Evolutionary conservation across 2,888 invertebrate genomes (phyloP), one percentile per base, ranked within the genome.

Genomic region (Rambutsinella grinnellia): DNA sequence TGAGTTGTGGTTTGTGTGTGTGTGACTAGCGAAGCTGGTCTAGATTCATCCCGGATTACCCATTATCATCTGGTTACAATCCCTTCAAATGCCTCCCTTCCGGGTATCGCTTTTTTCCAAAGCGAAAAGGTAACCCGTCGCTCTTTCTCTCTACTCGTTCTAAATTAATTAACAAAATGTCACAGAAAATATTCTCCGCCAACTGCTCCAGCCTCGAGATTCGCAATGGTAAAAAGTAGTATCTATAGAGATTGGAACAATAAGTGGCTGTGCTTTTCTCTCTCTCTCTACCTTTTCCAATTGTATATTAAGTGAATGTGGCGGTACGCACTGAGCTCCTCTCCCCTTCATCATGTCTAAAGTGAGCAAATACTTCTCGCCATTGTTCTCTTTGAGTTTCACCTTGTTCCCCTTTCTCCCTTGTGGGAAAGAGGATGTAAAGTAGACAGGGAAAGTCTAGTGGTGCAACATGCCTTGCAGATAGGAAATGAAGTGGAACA

Each of bases 151-250:
- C 21, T 65, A 24, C 57, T 67, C 66, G 65, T 36, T 74, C 36
- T 75, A 67, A 67, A 66, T 75, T 68, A 75, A 75, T 75, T 75
- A 75, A 68, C 54, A 62, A 68, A 75, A 68, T 75, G 67, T 75
- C 75, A 75, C 61, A 75, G 21, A 62, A n/a, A 57, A 51, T 17
- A 62, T 44, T n/a, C 36, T 62, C 60, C 56, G 27, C 56, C 47
- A 54, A 19, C 49, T 67, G 57, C 63, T 36, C 36, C 36, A n/a
- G n/a, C n/a, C n/a, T n/a, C n/a, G n/a, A n/a, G n/a, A n/a, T n/a
- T n/a, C n/a, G n/a, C n/a, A n/a, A n/a, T n/a, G n/a, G 36, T 36
- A 13, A 36, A 36, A 36, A 36, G 36, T 36, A 8, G 36, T 36
- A 36, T 36, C 46, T 26, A 23, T 60, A 13, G 23, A 21, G 21